Conservation (phyloP, 1,140 invertebrate species). For the Bicyclus anynana region DNA sequence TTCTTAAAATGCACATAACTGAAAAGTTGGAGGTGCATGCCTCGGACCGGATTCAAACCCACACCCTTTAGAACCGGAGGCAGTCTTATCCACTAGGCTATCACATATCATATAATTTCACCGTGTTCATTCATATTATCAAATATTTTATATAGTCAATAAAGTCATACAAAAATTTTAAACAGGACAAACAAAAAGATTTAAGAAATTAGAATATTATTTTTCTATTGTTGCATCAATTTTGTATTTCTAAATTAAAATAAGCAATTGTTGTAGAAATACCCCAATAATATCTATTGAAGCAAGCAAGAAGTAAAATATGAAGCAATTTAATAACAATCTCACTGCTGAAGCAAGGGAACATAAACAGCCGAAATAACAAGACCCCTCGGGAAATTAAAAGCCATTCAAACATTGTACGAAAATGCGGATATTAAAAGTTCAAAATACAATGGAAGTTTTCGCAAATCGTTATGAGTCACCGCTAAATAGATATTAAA, state of each 20-base stretch:
- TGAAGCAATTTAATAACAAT: slow-evolving; percentile 3
- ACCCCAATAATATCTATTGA: neutral
- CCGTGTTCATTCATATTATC: no score
- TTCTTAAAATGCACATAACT: no score
- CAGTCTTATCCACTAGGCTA: no score
- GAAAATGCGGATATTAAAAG: neutral
- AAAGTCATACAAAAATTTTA: no score
- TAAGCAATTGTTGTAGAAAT: neutral
- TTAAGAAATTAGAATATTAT: neutral
- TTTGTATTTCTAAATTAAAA: neutral
- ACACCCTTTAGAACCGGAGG: no score
- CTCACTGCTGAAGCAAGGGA: neutral
- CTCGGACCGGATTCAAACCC: no score
- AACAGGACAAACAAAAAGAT: no score
- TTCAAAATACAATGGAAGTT: neutral
- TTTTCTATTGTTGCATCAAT: neutral
- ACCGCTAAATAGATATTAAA: neutral
- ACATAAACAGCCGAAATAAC: neutral
- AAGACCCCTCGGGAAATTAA: neutral
- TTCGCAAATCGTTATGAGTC: neutral
- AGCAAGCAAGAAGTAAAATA: slow-evolving; percentile 1
- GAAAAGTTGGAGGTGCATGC: no score
- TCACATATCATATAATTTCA: no score
- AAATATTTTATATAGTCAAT: no score
- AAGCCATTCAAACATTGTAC: neutral